Conservation (phyloP, 2,113 vertebrate species). For the Abramis brama region DNA sequence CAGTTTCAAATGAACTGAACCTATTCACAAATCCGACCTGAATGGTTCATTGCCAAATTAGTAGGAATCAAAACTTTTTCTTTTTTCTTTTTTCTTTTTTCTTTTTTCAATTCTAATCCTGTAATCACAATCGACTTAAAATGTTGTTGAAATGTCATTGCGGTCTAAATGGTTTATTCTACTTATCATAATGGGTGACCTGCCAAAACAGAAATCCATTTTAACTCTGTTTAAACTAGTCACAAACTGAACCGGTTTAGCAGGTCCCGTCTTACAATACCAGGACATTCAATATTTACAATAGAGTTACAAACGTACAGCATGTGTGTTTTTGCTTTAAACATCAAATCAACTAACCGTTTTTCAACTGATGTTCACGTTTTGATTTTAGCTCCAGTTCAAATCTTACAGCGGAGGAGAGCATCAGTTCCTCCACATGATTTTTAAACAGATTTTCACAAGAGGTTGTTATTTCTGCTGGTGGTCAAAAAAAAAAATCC, state of each 20-base stretch:
- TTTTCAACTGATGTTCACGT: neutral
- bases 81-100: too few relatives aligned
- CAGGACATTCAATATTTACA: neutral
- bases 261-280: neutral
- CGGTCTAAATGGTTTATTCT: neutral
- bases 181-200: neutral
- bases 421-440: conserved; percentile 24
- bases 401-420: conserved; percentile 36
- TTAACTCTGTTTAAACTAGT: neutral
- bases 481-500: conserved; percentile 1
- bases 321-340: neutral
- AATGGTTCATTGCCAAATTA: neutral
- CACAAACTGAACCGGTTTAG: neutral
- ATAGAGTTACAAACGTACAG: neutral
- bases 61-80: neutral
- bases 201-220: neutral
- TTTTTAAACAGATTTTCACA: neutral
- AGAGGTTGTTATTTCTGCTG: neutral
- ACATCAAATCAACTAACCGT: neutral
- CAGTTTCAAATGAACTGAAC: neutral
- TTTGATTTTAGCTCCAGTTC: conserved; percentile 26
- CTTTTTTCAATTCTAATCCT: neutral
- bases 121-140: neutral
- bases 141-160: neutral
- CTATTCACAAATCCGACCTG: neutral